Evolutionary conservation across 2,888 invertebrate genomes (phyloP).

Genomic region (Drosophila longiperda): DNA sequence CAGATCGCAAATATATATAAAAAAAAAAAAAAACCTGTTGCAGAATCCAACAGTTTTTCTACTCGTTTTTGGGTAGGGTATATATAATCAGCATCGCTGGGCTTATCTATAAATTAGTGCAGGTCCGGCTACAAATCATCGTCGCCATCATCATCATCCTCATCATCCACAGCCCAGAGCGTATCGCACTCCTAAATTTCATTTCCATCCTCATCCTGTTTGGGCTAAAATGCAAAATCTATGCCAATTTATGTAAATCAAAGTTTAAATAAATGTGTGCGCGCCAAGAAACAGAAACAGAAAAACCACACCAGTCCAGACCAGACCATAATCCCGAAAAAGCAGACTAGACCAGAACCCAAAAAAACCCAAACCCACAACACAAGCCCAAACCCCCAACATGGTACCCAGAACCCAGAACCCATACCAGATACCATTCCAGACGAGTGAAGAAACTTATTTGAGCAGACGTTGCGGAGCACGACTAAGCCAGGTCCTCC

Average conservation of each 20-base stretch:
- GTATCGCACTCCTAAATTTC: background rate
- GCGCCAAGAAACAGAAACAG: constrained; percentile 13
- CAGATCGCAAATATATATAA: background rate
- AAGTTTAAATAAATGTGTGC: constrained; percentile 65
- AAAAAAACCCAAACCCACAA: background rate
- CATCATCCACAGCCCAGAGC: background rate
- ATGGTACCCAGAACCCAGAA: background rate
- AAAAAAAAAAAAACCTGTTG: background rate
- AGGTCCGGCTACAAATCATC: constrained; percentile 56
- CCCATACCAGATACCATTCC: constrained; percentile 5
- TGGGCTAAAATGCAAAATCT: constrained; percentile 52
- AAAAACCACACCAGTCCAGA: constrained; percentile 31
- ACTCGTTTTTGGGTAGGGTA: background rate
- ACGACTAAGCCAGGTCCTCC: constrained; percentile 24
- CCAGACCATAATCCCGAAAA: constrained; percentile 11
- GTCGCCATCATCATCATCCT: constrained; percentile 21
- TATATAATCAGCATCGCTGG: constrained; percentile 33
- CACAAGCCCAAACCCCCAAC: background rate
- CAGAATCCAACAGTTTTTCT: background rate
- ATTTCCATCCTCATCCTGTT: background rate
- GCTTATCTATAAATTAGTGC: constrained; percentile 68
- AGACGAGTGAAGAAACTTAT: constrained; percentile 46
- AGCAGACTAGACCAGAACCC: constrained; percentile 2
- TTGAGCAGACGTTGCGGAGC: constrained; percentile 54
- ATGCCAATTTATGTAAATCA: constrained; percentile 71